Conservation (phyloP, 1,140 invertebrate species). For the Drosophila sulfurigaster region DNA sequence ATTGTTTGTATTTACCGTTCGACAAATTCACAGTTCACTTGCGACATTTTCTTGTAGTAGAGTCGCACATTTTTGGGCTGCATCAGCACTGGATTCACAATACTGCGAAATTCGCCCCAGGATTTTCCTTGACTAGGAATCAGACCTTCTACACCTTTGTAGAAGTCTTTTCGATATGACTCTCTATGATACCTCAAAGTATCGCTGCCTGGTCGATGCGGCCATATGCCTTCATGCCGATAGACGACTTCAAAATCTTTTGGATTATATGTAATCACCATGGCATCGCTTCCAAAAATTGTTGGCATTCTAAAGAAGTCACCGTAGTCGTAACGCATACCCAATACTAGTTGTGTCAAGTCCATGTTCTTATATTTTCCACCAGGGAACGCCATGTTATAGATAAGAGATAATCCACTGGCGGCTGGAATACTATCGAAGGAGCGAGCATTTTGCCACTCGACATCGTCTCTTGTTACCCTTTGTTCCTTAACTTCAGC, state of each 20-base stretch:
- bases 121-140: conserved; percentile 60
- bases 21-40: conserved; percentile 84
- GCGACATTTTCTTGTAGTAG: conserved; percentile 84
- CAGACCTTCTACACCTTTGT: conserved; percentile 62
- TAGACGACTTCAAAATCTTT: conserved; percentile 71
- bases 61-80: conserved; percentile 85
- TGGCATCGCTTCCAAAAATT: conserved; percentile 53
- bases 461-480: conserved; percentile 22
- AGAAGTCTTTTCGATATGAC: conserved; percentile 59
- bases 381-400: conserved; percentile 63
- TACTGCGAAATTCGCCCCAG: conserved; percentile 70
- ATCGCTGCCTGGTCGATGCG: conserved; percentile 60
- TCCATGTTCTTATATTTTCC: conserved; percentile 70
- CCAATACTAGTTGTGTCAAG: conserved; percentile 32
- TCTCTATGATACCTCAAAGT: conserved; percentile 66
- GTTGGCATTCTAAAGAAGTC: conserved; percentile 59
- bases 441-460: conserved; percentile 58
- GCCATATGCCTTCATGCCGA: conserved; percentile 77
- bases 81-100: conserved; percentile 85
- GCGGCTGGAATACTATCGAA: conserved; percentile 46
- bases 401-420: conserved; percentile 23
- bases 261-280: conserved; percentile 63
- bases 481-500: conserved; percentile 14
- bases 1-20: conserved; percentile 36
- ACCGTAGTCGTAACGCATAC: conserved; percentile 53